These are phyloP conservation scores for Melinopterus prodromus DNA, from an alignment of 2,888 invertebrate genomes.

Conservation along the genomic window DNA sequence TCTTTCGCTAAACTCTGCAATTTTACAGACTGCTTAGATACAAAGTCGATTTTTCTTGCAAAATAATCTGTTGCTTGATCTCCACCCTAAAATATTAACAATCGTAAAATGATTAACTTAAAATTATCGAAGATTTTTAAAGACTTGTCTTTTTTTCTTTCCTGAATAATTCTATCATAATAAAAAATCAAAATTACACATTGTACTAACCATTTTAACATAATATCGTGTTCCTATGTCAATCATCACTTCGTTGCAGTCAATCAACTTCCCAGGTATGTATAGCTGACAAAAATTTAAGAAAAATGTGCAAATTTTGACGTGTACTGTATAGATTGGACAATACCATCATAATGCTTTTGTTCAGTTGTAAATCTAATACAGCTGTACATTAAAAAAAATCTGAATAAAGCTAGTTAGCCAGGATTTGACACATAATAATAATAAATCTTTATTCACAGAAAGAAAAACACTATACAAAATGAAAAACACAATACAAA, in stretches of 20 bases:
- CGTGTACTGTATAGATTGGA: conserved; percentile 11
- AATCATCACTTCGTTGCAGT: conserved; percentile 87
- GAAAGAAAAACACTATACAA: too few relatives aligned
- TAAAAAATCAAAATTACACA: conserved; percentile 4
- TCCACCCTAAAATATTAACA: conserved; percentile 66
- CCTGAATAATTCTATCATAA: background rate
- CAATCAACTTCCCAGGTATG: conserved; percentile 88
- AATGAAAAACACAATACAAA: too few relatives aligned
- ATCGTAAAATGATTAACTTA: too few relatives aligned
- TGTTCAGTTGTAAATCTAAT: too few relatives aligned
- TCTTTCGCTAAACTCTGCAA: conserved; percentile 84
- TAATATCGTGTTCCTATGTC: conserved; percentile 98
- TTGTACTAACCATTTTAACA: conserved; percentile 80
- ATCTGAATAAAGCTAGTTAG: too few relatives aligned
- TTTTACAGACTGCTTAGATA: conserved; percentile 95
- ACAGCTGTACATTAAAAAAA: too few relatives aligned
- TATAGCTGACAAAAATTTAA: conserved; percentile 74
- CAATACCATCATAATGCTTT: background rate
- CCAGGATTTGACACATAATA: too few relatives aligned
- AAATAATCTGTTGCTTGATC: conserved; percentile 91
- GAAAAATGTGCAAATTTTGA: conserved; percentile 31
- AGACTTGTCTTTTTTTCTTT: background rate
- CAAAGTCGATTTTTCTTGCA: conserved; percentile 87
- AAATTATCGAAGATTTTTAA: too few relatives aligned
- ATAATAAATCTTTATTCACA: too few relatives aligned